Conservation (phyloP, 2,113 vertebrate genomes). For the Cricetomys ansorgei region DNA sequence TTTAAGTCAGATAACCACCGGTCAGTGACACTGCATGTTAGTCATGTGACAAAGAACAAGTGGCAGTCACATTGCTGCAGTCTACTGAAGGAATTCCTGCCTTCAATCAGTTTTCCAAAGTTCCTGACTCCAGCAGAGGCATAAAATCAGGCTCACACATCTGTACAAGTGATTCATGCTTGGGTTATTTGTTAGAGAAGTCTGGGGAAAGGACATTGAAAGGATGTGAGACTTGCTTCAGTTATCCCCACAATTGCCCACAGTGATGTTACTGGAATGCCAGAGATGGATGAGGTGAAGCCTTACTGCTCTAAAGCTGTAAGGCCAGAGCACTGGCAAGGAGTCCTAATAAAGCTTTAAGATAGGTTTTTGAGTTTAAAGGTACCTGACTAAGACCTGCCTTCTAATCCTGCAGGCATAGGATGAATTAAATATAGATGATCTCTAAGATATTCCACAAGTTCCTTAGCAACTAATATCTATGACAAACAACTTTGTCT, state of each 20-base stretch:
- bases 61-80: background rate
- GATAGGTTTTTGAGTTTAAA: background rate
- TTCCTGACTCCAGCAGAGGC: background rate
- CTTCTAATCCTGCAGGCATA: background rate
- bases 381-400: background rate
- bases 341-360: background rate
- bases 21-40: background rate
- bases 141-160: conserved; percentile 28
- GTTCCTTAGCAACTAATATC: background rate
- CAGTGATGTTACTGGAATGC: conserved; percentile 39
- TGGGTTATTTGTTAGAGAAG: conserved; percentile 58
- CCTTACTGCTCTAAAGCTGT: conserved; percentile 28
- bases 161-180: conserved; percentile 40
- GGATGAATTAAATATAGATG: background rate
- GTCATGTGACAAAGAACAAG: conserved; percentile 19
- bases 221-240: conserved; percentile 14
- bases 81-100: background rate
- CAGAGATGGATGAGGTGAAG: conserved; percentile 26
- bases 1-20: background rate
- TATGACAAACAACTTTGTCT: conserved; percentile 30
- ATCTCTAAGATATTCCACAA: conserved; percentile 19
- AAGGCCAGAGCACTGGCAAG: background rate
- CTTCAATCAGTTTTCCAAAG: conserved; percentile 23
- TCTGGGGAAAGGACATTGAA: conserved; percentile 40
- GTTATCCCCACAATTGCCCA: conserved; percentile 38